phyloP scores from a whole-genome alignment of 2,797 vertebrate species.

The Semaprochilodus insignis region DNA sequence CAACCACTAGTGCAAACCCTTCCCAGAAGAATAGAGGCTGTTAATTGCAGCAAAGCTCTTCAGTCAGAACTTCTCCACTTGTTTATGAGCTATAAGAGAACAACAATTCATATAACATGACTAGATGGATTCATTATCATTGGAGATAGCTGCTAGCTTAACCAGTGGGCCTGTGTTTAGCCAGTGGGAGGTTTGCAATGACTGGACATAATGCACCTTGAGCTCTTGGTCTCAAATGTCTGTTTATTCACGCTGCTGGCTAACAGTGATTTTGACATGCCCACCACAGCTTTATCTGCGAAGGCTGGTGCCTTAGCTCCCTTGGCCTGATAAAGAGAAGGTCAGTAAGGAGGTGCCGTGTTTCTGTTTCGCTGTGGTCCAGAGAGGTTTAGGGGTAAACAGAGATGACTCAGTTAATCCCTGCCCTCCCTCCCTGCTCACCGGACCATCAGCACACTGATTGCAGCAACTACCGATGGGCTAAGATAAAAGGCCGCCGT shows the following conservation, averaged over 20 bases:
- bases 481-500: slow-evolving; percentile 68
- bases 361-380: slow-evolving; percentile 10
- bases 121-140: too few relatives aligned
- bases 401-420: slow-evolving; percentile 71
- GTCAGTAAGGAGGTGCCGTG: slow-evolving; percentile 24
- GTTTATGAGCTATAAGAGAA: too few relatives aligned
- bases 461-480: slow-evolving; percentile 77
- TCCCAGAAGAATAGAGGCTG: background rate
- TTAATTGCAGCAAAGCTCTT: too few relatives aligned
- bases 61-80: too few relatives aligned
- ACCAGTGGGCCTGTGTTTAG: too few relatives aligned
- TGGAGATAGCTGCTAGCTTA: too few relatives aligned
- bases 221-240: background rate
- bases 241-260: background rate
- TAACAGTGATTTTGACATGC: background rate
- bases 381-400: slow-evolving; percentile 41
- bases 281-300: background rate
- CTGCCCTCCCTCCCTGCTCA: slow-evolving; percentile 75
- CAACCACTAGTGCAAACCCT: background rate
- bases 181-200: too few relatives aligned
- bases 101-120: too few relatives aligned
- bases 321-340: background rate
- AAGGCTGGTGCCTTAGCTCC: background rate
- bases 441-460: slow-evolving; percentile 81
- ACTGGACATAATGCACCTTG: too few relatives aligned